Evolutionary conservation across 2,888 invertebrate genomes (phyloP), one percentile per base, ranked within the genome.

Genomic region (Epistrophella euchroma): DNA sequence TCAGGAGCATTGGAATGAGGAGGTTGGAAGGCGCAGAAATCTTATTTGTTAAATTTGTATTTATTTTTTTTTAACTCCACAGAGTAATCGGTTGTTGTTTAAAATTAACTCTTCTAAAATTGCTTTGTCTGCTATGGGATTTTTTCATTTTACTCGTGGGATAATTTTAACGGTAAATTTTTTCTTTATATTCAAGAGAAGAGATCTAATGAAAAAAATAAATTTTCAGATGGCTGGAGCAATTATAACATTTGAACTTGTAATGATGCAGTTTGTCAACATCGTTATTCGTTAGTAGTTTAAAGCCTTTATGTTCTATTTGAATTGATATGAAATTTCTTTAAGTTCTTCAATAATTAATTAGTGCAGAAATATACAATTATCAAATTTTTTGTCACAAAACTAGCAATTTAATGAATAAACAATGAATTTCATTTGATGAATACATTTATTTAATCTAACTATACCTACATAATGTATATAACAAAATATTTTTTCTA

Each of bases 241-340:
- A 25, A 86, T 86, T 43, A 82, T 86, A 3, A 85, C 88, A 5
- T 88, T 86, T 56, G 88, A 88, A 28, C 73, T 86, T 9, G 81
- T 86, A 3, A 86, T 88, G 86, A 72, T 86, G 79, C 85, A 86
- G 50, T 74, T 88, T 40, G 55, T 68, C 22, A 68, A 40, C 15
- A 47, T 68, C 11, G 50, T n/a, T n/a, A n/a, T n/a, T n/a, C n/a
- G n/a, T 45, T 15, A 32, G 22, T 2, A 28, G 37, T 3, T 45
- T 84, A 1, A 1, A 56, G 5, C 74, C 84, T 13, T 10, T 40
- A 15, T 85, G 85, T 25, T 40, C 55, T 0, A 60, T 0, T 10
- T 43, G 15, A 43, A 25, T 9, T 10, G 9, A 32, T 9, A 32
- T 28, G 4, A 9, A 32, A 9, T 32, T 32, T 32, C 32, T 32